Evolutionary conservation across 2,888 invertebrate genomes (phyloP).

Genomic region (Panzeria rudis): DNA sequence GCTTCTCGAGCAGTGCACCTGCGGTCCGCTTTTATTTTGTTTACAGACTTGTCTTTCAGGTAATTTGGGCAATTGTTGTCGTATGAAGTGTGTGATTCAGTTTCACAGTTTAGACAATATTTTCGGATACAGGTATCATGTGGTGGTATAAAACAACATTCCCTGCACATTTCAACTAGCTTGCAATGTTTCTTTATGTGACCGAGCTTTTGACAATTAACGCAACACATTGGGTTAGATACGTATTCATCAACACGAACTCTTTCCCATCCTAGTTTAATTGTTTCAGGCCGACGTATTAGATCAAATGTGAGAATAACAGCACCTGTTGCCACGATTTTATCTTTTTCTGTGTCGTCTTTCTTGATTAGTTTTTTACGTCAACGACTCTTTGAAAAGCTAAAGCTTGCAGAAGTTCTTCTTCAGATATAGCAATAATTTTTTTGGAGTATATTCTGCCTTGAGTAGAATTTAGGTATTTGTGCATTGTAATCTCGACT

Average conservation of each 20-base stretch:
- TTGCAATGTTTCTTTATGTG: no score
- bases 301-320: slow-evolving; percentile 5
- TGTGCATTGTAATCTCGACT: no score
- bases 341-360: no score
- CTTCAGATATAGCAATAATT: no score
- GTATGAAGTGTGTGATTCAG: slow-evolving; percentile 32
- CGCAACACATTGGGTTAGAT: background rate
- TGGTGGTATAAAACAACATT: slow-evolving; percentile 4
- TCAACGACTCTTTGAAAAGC: background rate
- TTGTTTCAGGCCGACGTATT: background rate
- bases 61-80: slow-evolving; percentile 2
- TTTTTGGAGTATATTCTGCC: no score
- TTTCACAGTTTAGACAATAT: slow-evolving; percentile 40
- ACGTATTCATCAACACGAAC: slow-evolving; percentile 13
- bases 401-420: background rate
- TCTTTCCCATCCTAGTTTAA: slow-evolving; percentile 25
- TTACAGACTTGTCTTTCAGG: slow-evolving; percentile 22
- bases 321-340: slow-evolving; percentile 7
- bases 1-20: slow-evolving; percentile 19
- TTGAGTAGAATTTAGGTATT: no score
- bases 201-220: slow-evolving; percentile 18
- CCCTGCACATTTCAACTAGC: slow-evolving; percentile 16
- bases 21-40: slow-evolving; percentile 7
- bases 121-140: slow-evolving; percentile 23
- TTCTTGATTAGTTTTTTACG: background rate